Percentiles rank a stretch among this genome's conserved stretches.
phyloP scores from a whole-genome alignment of 2,113 vertebrate species.

The Mustelus asterias region DNA sequence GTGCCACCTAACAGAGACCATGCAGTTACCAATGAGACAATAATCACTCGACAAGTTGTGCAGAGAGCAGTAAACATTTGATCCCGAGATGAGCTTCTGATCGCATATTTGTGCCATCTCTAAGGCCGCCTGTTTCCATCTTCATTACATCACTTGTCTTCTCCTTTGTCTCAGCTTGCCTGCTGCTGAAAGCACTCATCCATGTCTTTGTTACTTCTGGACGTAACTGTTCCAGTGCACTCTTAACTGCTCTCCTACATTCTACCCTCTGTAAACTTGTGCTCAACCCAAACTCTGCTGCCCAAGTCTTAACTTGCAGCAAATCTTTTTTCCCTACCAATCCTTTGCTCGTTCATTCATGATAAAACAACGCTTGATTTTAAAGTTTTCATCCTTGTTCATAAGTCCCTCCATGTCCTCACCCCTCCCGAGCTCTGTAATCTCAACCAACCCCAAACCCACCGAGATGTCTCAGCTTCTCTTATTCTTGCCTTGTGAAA shows the following conservation, averaged over 20 bases:
- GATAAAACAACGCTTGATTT: background rate
- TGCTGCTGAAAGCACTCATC: background rate
- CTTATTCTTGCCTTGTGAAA: background rate
- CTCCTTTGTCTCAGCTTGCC: background rate
- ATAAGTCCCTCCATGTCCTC: no score
- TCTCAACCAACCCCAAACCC: background rate
- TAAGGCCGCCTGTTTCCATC: background rate
- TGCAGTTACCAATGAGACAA: no score
- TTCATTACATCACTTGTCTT: background rate
- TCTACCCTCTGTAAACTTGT: background rate
- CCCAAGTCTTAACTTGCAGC: no score
- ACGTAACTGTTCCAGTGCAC: background rate
- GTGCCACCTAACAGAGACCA: no score
- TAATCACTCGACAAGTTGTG: no score
- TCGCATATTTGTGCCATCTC: background rate
- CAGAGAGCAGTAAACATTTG: background rate
- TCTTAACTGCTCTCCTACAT: background rate
- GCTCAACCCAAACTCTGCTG: background rate
- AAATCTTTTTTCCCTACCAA: background rate
- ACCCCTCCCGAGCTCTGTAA: background rate
- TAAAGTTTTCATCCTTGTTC: background rate
- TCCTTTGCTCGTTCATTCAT: background rate
- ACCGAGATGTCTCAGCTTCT: background rate
- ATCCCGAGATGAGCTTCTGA: background rate
- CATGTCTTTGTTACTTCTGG: background rate